Evolutionary conservation across 2,797 vertebrate species (phyloP).

Genomic region (Knipowitschia caucasica): DNA sequence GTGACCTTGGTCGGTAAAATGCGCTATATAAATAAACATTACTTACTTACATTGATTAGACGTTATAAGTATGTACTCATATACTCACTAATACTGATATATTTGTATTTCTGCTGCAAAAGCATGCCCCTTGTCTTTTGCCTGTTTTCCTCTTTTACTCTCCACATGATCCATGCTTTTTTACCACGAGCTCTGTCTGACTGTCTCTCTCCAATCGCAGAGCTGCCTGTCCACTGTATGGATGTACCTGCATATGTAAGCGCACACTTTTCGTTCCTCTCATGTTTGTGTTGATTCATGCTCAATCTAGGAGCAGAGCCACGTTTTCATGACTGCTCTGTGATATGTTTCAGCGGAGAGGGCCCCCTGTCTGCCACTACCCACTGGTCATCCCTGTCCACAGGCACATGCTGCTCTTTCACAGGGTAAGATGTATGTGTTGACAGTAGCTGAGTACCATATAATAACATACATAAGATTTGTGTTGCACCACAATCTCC

Average conservation of each 20-base stretch:
- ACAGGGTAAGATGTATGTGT: conserved; percentile 63
- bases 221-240: conserved; percentile 64
- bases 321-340: conserved; percentile 16
- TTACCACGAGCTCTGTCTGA: conserved; percentile 38
- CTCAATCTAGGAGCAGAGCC: neutral
- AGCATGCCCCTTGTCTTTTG: conserved; percentile 11
- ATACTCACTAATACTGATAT: too few species aligned
- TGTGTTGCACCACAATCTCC: too few species aligned
- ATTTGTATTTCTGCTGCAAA: neutral
- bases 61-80: neutral
- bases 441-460: too few species aligned
- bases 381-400: conserved; percentile 77
- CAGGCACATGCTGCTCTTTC: conserved; percentile 78
- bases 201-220: conserved; percentile 68
- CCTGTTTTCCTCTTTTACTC: neutral
- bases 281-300: conserved; percentile 1
- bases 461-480: too few species aligned
- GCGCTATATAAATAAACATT: too few species aligned
- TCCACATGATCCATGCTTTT: neutral
- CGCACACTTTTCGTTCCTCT: conserved; percentile 37
- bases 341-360: conserved; percentile 58
- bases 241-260: conserved; percentile 67
- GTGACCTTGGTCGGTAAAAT: too few species aligned
- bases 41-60: too few species aligned
- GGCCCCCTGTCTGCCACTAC: conserved; percentile 71